These are phyloP conservation scores for Platanista minor DNA, from an alignment of 2,113 vertebrate genomes.

Conservation along the genomic window DNA sequence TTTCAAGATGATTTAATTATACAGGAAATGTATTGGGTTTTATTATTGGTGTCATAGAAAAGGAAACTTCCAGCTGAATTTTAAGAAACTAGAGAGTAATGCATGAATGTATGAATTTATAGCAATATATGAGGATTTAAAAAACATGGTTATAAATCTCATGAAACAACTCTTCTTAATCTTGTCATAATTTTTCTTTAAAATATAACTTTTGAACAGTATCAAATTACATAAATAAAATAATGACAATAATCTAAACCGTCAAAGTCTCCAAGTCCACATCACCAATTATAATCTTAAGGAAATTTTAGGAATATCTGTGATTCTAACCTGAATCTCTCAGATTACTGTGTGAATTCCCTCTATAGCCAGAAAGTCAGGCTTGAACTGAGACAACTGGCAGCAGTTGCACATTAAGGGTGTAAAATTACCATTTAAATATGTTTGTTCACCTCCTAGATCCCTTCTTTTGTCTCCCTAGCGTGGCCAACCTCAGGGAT, in stretches of 20 bases:
- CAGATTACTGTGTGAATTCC: background rate
- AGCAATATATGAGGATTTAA: background rate
- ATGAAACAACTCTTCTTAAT: background rate
- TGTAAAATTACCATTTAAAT: background rate
- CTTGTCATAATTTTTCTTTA: background rate
- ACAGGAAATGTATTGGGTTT: background rate
- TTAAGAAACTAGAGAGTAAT: slow-evolving; percentile 38
- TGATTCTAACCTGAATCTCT: background rate
- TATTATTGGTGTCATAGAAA: background rate
- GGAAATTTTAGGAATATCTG: background rate
- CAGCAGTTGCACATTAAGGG: background rate
- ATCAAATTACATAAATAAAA: background rate
- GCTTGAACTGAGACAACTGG: background rate
- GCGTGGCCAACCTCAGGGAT: background rate
- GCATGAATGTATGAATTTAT: background rate
- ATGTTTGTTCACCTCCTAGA: background rate
- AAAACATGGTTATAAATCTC: background rate
- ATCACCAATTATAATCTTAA: background rate
- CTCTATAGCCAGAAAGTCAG: background rate
- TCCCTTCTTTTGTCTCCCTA: background rate
- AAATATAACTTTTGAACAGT: background rate
- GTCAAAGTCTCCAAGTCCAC: background rate
- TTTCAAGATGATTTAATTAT: slow-evolving; percentile 64
- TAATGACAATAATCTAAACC: background rate
- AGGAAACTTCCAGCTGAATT: slow-evolving; percentile 38